Evolutionary conservation across 2,113 vertebrate genomes (phyloP).

Genomic region (Rhegmatorhina hoffmannsi): DNA sequence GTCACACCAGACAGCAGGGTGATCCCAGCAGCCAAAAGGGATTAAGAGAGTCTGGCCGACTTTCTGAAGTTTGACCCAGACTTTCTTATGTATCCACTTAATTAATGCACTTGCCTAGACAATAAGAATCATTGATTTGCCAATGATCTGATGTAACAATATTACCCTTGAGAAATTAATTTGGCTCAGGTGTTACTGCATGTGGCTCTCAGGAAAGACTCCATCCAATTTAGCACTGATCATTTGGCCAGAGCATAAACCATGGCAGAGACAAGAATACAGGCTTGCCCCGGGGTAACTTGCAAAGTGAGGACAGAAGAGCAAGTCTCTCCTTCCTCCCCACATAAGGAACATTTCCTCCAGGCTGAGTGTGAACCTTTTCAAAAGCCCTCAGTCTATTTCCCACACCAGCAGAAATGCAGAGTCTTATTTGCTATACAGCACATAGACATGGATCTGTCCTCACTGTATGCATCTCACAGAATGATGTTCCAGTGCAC

Average conservation of each 20-base stretch:
- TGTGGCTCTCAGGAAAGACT: not conserved
- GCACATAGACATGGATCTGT: not conserved
- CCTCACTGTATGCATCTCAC: not conserved
- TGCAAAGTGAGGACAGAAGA: not conserved
- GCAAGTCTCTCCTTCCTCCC: not conserved
- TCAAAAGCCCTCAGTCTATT: not conserved
- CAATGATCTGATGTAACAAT: not conserved
- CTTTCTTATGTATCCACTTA: not conserved
- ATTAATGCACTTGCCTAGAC: slow-evolving; percentile 10
- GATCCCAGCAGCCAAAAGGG: slow-evolving; percentile 15
- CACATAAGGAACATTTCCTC: not conserved
- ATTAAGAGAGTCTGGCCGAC: slow-evolving; percentile 21
- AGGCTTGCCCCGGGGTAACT: not conserved
- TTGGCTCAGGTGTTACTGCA: not conserved
- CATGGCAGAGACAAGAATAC: not conserved
- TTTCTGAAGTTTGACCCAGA: slow-evolving; percentile 45
- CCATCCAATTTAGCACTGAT: not conserved
- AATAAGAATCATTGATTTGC: not conserved
- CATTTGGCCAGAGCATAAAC: not conserved
- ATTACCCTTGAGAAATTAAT: not conserved
- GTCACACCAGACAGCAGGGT: slow-evolving; percentile 17
- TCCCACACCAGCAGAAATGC: not conserved
- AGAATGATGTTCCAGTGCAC: not conserved
- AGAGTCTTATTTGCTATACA: not conserved
- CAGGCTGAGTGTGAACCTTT: not conserved